Conservation (phyloP, 2,113 vertebrate genomes). For the Cavia aperea region DNA sequence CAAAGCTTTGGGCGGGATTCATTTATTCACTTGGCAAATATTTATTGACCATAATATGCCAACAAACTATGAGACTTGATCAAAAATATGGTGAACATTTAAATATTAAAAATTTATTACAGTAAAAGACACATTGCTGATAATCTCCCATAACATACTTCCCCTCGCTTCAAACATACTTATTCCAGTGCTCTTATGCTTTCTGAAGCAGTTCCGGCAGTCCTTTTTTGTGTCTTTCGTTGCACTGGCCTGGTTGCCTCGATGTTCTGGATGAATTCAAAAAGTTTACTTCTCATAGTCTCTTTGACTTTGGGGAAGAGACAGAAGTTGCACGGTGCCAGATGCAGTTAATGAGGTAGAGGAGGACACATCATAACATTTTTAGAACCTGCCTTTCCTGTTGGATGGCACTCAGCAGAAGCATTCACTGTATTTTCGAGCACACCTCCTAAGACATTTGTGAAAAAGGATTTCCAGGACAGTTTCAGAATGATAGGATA, state of each 20-base stretch:
- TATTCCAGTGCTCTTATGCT: no score
- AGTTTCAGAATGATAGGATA: not conserved
- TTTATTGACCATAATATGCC: not conserved
- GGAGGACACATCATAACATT: not conserved
- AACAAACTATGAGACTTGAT: not conserved
- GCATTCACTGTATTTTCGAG: not conserved
- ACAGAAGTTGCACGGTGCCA: not conserved
- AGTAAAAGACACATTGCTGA: not conserved
- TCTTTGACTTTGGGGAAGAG: not conserved
- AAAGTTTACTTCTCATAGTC: not conserved
- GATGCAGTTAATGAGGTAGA: no score
- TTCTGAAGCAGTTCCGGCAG: not conserved
- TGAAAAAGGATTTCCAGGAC: not conserved
- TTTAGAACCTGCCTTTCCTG: not conserved
- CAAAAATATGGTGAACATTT: not conserved
- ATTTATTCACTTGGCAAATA: not conserved
- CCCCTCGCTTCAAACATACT: not conserved
- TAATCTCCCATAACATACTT: not conserved
- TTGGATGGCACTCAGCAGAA: not conserved
- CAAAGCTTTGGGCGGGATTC: not conserved
- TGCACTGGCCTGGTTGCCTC: not conserved
- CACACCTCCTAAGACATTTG: not conserved
- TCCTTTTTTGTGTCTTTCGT: not conserved
- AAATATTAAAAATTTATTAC: not conserved
- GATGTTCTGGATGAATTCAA: not conserved